Base-by-base conservation (phyloP, 2,888 invertebrate genomes). In the Cheilosia pagana region DNA sequence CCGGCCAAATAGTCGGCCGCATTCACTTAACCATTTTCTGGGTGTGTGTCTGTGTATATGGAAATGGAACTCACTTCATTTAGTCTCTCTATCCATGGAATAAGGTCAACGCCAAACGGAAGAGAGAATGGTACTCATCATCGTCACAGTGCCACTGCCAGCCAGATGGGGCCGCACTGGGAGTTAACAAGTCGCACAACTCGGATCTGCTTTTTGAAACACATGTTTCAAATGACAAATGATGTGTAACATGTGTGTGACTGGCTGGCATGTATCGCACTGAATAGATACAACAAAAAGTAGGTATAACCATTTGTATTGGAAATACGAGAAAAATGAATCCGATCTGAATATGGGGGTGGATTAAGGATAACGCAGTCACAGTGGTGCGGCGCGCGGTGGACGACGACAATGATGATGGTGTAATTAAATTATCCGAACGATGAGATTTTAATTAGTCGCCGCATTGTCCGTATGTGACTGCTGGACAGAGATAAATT, bases 141-240 rank as follows among this genome's bases (percentile, higher is more conserved):
- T 43, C 55, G 45, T 16, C 31, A 21, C 19, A 21, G 43, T 25
- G 12, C 35, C 43, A 59, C 28, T 21, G n/a, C 57, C 28, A 28
- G 39, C 7, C 16, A 43, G 43, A 35, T 45, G 52, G 39, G 62
- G 28, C 50, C 35, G 35, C 12, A 35, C 35, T 35, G 10, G 35
- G 35, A 35, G 35, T 35, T 12, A 3, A 39, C 10, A 19, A 35
- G 4, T 16, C 23, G 12, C 12, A 39, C 10, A 19, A 35, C 8
- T 16, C 23, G 16, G 12, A 57, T 57, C 57, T 39, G 39, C 62
- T n/a, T 19, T 77, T 67, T 60, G 65, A 53, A 74, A 71, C 85
- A 85, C 81, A 85, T 85, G 85, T 81, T 85, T 81, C 81, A 59
- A 71, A 85, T 81, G 85, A 81, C 85, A 81, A 85, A 85, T 75